Conservation (phyloP, 2,113 vertebrate genomes). For the Pachyramphus minor region DNA sequence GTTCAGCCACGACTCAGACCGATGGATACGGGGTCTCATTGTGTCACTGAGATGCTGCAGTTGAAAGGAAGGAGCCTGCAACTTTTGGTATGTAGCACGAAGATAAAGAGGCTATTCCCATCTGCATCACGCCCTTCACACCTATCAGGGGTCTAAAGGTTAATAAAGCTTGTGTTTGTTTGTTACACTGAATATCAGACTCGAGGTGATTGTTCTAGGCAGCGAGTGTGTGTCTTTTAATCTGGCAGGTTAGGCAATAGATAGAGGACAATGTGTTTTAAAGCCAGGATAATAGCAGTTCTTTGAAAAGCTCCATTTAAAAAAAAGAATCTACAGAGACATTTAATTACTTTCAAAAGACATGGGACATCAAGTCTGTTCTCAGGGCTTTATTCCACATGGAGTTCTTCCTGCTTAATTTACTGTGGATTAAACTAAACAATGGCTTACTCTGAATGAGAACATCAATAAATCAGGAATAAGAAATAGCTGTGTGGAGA, state of each 20-base stretch:
- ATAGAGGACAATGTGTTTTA: conserved; percentile 26
- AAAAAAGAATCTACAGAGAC: background rate
- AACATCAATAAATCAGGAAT: background rate
- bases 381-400: background rate
- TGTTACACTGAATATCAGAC: background rate
- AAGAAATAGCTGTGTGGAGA: background rate
- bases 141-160: background rate
- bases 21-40: rapidly evolving
- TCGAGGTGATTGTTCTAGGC: background rate
- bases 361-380: background rate
- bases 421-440: background rate
- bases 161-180: background rate
- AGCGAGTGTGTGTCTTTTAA: background rate
- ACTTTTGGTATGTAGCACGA: background rate
- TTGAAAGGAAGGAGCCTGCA: background rate
- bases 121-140: background rate
- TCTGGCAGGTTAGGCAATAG: background rate
- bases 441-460: background rate
- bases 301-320: background rate
- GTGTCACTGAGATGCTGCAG: background rate
- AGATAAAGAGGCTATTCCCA: background rate
- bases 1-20: background rate
- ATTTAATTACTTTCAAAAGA: background rate
- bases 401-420: conserved; percentile 4
- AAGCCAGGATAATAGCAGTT: background rate